Evolutionary conservation across 2,113 vertebrate species (phyloP).

Genomic region (Capreolus pygargus): DNA sequence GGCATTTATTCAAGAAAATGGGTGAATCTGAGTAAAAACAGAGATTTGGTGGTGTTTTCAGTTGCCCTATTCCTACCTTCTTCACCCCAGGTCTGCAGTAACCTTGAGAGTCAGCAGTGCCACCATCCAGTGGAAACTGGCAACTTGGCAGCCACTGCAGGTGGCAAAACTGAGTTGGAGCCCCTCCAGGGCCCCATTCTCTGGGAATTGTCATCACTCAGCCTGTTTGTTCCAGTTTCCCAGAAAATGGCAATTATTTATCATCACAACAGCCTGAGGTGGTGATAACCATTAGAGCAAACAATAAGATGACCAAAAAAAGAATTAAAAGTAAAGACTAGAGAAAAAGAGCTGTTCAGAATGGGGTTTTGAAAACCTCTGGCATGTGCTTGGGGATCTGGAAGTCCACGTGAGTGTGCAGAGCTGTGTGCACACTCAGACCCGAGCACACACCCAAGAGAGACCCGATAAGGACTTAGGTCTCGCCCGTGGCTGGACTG

Average conservation of each 20-base stretch:
- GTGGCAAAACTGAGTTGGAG: rapidly evolving
- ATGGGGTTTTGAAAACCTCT: background rate
- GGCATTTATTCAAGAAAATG: background rate
- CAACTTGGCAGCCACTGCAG: rapidly evolving
- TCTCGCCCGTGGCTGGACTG: background rate
- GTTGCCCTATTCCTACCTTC: rapidly evolving
- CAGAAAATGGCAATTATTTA: background rate
- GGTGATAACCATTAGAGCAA: rapidly evolving
- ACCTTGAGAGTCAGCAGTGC: background rate
- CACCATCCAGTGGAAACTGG: rapidly evolving
- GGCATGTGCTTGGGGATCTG: rapidly evolving
- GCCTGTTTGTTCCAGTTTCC: background rate
- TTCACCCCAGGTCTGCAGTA: background rate
- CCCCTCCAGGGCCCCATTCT: background rate
- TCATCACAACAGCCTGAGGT: rapidly evolving
- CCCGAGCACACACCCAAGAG: rapidly evolving
- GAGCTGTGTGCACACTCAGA: background rate
- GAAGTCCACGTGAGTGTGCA: rapidly evolving
- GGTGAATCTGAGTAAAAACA: rapidly evolving
- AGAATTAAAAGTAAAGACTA: background rate
- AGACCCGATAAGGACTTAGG: rapidly evolving
- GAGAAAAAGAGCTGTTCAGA: background rate
- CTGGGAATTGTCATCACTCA: rapidly evolving
- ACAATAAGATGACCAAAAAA: background rate
- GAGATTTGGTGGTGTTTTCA: rapidly evolving